phyloP scores from a whole-genome alignment of 2,888 invertebrate species.

The Agrochola lota region DNA sequence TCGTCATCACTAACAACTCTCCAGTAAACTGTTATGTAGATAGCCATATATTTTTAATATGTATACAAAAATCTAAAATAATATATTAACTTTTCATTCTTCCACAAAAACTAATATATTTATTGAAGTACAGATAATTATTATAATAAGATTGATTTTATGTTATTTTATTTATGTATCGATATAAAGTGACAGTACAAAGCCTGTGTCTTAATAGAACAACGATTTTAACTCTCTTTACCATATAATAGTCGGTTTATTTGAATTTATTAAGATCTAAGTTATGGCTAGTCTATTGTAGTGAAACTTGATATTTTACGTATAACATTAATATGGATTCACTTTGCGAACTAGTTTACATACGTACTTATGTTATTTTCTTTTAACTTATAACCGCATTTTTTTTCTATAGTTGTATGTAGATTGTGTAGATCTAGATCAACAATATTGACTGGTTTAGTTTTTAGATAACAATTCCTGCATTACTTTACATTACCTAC shows the following conservation, averaged over 20 bases:
- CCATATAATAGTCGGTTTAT: slow-evolving; percentile 48
- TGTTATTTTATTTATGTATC: slow-evolving; percentile 46
- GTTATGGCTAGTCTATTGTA: slow-evolving; percentile 64
- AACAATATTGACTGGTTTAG: slow-evolving; percentile 12
- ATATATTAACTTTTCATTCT: slow-evolving; percentile 43
- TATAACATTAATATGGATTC: slow-evolving; percentile 31
- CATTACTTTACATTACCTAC: not conserved
- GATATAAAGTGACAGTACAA: slow-evolving; percentile 74
- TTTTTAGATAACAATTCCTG: not conserved
- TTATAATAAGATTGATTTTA: slow-evolving; percentile 54
- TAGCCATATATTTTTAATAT: slow-evolving; percentile 58
- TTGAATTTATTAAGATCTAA: slow-evolving; percentile 62
- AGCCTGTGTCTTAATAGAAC: slow-evolving; percentile 79
- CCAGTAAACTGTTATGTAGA: slow-evolving; percentile 33
- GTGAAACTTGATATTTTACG: slow-evolving; percentile 42
- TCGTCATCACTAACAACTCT: slow-evolving; percentile 52
- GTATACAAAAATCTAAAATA: slow-evolving; percentile 45
- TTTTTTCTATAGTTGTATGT: slow-evolving; percentile 12
- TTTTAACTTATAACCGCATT: slow-evolving; percentile 3
- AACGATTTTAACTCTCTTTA: slow-evolving; percentile 68
- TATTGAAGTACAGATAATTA: slow-evolving; percentile 53
- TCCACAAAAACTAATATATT: slow-evolving; percentile 66
- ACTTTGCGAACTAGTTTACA: slow-evolving; percentile 40
- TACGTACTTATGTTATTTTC: not conserved
- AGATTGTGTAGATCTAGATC: not conserved